Base-by-base conservation (phyloP, 2,888 invertebrate genomes). In the Sipha maydis region DNA sequence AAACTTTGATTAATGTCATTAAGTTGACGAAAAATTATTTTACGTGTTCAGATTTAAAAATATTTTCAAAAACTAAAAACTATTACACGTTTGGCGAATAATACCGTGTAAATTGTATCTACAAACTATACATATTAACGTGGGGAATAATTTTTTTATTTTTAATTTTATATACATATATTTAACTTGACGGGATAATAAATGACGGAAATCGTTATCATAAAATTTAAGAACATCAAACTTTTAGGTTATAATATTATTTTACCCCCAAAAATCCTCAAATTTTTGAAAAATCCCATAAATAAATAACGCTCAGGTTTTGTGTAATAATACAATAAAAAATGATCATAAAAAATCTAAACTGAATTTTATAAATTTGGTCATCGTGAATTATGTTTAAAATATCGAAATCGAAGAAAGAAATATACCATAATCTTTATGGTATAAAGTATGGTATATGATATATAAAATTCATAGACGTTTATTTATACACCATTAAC, bases 221-320 rank as follows among this genome's bases (percentile, higher is more conserved):
- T 61, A 61, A 61, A 25, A 61, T 7, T 25, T 25, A 1, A 2
- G 61, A 21, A 61, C 25, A 25, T 41, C 56, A 78, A 17, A 48
- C 34, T 31, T 78, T 34, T 31, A 34, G 78, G 56, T 78, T 78
- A 56, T 34, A 14, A 78, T 14, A 34, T 78, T 34, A 78, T 78
- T 69, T 56, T 56, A 78, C 31, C 25, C 2, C 4, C 1, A 54
- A 5, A 77, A 78, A 31, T 78, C 31, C 21, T 48, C 28, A 78
- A 48, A 54, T 0, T 17, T 54, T 48, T 78, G 48, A 5, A 56
- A 78, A 34, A 56, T 34, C 34, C 34, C 25, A 56, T 56, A 34
- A 31, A 34, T 56, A 56, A 54, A 78, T 34, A 34, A 48, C 14
- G 9, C 11, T 69, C 11, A 17, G n/a, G 69, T 69, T 69, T 28